Evolutionary conservation across 1,140 invertebrate genomes (phyloP).

Genomic region (Pollicipes pollicipes): DNA sequence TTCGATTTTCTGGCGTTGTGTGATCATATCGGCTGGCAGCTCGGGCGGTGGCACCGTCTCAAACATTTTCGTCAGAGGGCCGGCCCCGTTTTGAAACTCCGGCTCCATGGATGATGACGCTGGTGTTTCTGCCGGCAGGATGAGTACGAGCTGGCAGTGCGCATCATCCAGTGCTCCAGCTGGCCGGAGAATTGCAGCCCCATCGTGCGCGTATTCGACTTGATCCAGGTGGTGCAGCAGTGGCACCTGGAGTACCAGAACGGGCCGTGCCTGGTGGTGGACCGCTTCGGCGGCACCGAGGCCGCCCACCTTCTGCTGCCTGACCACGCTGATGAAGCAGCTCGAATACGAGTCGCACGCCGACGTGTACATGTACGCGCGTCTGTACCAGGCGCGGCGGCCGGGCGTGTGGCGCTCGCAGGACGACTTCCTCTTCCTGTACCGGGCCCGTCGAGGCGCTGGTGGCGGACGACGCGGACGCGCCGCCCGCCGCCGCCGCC

Average conservation of each 20-base stretch:
- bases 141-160: slow-evolving; percentile 75
- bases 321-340: slow-evolving; percentile 40
- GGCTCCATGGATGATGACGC: too few species aligned
- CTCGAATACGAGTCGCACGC: slow-evolving; percentile 8
- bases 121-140: too few species aligned
- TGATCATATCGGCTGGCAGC: too few species aligned
- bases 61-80: too few species aligned
- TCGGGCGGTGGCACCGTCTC: too few species aligned
- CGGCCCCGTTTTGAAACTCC: too few species aligned
- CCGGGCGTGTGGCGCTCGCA: slow-evolving; percentile 49
- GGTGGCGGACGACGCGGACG: slow-evolving; percentile 18
- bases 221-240: slow-evolving; percentile 60
- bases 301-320: slow-evolving; percentile 59
- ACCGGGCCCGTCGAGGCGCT: slow-evolving; percentile 41
- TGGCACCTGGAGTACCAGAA: slow-evolving; percentile 64
- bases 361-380: slow-evolving; percentile 66
- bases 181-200: slow-evolving; percentile 47
- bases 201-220: slow-evolving; percentile 39
- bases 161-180: slow-evolving; percentile 61
- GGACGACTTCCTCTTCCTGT: slow-evolving; percentile 46
- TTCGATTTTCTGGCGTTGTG: too few species aligned
- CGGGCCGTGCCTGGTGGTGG: slow-evolving; percentile 74
- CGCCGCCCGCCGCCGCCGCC: not conserved
- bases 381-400: slow-evolving; percentile 62
- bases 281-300: slow-evolving; percentile 71